Evolutionary conservation across 1,140 invertebrate genomes (phyloP).

Genomic region (Lysiphlebus fabarum): DNA sequence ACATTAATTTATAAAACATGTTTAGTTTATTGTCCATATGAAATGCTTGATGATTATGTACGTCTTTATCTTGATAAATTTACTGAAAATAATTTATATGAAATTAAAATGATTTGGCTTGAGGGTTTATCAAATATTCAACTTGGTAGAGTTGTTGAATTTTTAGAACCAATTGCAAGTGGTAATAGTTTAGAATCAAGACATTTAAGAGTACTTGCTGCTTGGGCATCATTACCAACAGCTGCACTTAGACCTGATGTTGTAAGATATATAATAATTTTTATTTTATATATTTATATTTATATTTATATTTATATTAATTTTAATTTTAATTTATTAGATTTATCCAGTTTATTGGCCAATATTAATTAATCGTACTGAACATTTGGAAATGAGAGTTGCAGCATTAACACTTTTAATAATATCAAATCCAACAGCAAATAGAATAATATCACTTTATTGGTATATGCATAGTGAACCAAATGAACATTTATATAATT

Average conservation of each 20-base stretch:
- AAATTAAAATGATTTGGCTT: slow-evolving; percentile 67
- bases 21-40: slow-evolving; percentile 55
- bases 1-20: slow-evolving; percentile 68
- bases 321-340: slow-evolving; percentile 40
- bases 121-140: slow-evolving; percentile 66
- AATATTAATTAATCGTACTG: slow-evolving; percentile 65
- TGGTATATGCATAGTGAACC: slow-evolving; percentile 65
- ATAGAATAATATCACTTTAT: slow-evolving; percentile 65
- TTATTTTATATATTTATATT: not conserved
- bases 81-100: slow-evolving; percentile 61
- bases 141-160: slow-evolving; percentile 60
- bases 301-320: slow-evolving; percentile 2
- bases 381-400: slow-evolving; percentile 65
- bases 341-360: slow-evolving; percentile 65
- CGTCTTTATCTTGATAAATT: slow-evolving; percentile 67
- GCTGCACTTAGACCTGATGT: slow-evolving; percentile 57
- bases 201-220: slow-evolving; percentile 60
- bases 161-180: slow-evolving; percentile 60
- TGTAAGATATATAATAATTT: slow-evolving; percentile 37
- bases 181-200: slow-evolving; percentile 52
- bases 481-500: slow-evolving; percentile 65
- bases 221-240: slow-evolving; percentile 61
- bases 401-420: slow-evolving; percentile 64
- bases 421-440: slow-evolving; percentile 60
- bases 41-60: slow-evolving; percentile 68